phyloP scores from a whole-genome alignment of 1,140 invertebrate species.

The Drosophila bifasciata region DNA sequence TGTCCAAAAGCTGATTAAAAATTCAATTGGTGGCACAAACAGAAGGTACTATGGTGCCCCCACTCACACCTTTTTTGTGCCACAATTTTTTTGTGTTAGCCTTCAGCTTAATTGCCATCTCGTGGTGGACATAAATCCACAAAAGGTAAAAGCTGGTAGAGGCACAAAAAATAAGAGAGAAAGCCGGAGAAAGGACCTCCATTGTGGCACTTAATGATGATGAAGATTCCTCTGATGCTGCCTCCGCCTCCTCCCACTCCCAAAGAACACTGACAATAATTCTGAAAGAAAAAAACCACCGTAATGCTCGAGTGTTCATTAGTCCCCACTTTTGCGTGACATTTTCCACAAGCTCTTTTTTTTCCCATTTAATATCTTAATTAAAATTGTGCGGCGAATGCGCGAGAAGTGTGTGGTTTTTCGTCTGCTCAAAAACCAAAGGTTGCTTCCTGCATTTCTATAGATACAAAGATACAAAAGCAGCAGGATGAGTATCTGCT shows the following conservation, averaged over 20 bases:
- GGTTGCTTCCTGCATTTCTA: slow-evolving; percentile 50
- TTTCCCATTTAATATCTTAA: slow-evolving; percentile 71
- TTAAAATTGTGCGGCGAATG: slow-evolving; percentile 63
- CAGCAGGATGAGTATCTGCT: slow-evolving; percentile 8
- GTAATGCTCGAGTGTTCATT: slow-evolving; percentile 59
- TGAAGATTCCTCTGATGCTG: slow-evolving; percentile 26
- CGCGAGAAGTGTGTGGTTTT: slow-evolving; percentile 50
- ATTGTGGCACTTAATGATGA: slow-evolving; percentile 65
- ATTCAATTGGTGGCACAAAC: slow-evolving; percentile 55
- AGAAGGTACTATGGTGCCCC: not conserved
- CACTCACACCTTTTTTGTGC: not conserved
- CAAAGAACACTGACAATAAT: slow-evolving; percentile 42
- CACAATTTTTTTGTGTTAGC: slow-evolving; percentile 23
- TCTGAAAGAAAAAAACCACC: slow-evolving; percentile 10
- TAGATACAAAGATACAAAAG: slow-evolving; percentile 54
- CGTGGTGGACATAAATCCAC: slow-evolving; percentile 56
- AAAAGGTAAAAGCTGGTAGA: slow-evolving; percentile 56
- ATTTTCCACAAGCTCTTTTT: slow-evolving; percentile 8
- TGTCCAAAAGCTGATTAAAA: slow-evolving; percentile 71
- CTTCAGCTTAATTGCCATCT: slow-evolving; percentile 67
- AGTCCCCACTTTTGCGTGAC: slow-evolving; percentile 44
- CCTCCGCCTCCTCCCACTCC: too few species aligned
- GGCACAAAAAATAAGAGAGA: slow-evolving; percentile 53
- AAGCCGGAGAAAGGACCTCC: slow-evolving; percentile 14
- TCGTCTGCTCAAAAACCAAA: slow-evolving; percentile 32